Evolutionary conservation across 2,888 invertebrate species (phyloP), one percentile per base, ranked within the genome.

Genomic region (Odontomyia ornata): DNA sequence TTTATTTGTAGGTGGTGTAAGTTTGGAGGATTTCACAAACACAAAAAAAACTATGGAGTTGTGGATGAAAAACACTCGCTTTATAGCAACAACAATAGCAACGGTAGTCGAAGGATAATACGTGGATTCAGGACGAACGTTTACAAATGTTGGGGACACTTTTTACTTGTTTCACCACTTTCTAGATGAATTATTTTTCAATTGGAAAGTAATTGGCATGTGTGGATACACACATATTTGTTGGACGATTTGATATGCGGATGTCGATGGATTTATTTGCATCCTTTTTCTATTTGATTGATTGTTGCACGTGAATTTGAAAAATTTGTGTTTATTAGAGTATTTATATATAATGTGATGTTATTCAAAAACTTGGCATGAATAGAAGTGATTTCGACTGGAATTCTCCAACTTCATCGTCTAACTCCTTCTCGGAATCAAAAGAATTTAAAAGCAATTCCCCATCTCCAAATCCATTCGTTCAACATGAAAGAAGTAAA

Each of bases 121-220:
- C 25, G 1, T 13, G 18, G 18, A 52, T 4, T 18, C 21, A 60
- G 11, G 25, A 25, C 23, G 11, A 11, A n/a, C 21, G 36, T 30
- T 43, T 2, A 43, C 43, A 18, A 43, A 43, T 67, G 36, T 25
- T 43, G 21, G 30, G 36, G 43, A 23, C 67, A 28, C n/a, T 52
- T 52, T 52, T 52, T 73, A 27, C 36, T 73, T 73, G 28, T 60
- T 30, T 28, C 30, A 56, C 57, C 57, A 30, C 62, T 72, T 79
- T 79, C 72, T 64, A 77, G 62, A 76, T 77, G 79, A 76, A 77
- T 79, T 77, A 77, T 77, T 79, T 77, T 77, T 76, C 77, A 77
- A 77, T 79, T 79, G 77, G 77, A 69, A 73, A 76, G 75, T 78
- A 77, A 78, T 78, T 78, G 78, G 77, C 72, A 56, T 78, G 73